Evolutionary conservation across 2,888 invertebrate genomes (phyloP).

Genomic region (Yponomeuta plumbellus): DNA sequence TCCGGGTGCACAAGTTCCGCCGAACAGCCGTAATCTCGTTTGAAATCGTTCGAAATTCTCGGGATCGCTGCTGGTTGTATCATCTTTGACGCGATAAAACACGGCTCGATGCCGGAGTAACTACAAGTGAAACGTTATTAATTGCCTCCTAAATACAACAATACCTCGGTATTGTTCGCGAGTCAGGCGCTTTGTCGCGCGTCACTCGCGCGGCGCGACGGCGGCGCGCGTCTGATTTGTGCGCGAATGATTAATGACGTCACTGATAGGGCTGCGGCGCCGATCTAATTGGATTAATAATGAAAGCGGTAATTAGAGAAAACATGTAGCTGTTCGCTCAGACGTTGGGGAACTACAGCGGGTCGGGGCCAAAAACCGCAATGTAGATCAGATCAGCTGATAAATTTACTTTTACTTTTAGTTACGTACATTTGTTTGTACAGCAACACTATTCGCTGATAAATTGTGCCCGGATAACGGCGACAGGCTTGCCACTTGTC

Average conservation of each 20-base stretch:
- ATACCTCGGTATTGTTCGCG: slow-evolving; percentile 39
- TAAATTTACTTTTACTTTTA: no score
- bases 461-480: no score
- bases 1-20: not conserved
- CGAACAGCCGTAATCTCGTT: slow-evolving; percentile 2
- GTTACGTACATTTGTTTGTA: no score
- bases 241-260: slow-evolving; percentile 9
- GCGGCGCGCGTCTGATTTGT: slow-evolving; percentile 9
- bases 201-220: slow-evolving; percentile 7
- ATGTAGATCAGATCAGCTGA: not conserved
- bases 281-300: not conserved
- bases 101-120: not conserved
- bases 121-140: slow-evolving; percentile 30
- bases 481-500: no score
- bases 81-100: not conserved
- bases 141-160: slow-evolving; percentile 38
- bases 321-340: not conserved
- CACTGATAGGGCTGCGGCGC: not conserved
- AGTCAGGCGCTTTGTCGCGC: slow-evolving; percentile 21
- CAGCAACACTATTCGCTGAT: no score
- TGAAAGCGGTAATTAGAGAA: not conserved
- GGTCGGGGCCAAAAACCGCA: not conserved
- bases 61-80: not conserved
- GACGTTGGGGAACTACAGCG: not conserved
- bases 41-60: slow-evolving; percentile 12